Conservation (phyloP, 2,888 invertebrate species). For the Dolichopus griseipennis region DNA sequence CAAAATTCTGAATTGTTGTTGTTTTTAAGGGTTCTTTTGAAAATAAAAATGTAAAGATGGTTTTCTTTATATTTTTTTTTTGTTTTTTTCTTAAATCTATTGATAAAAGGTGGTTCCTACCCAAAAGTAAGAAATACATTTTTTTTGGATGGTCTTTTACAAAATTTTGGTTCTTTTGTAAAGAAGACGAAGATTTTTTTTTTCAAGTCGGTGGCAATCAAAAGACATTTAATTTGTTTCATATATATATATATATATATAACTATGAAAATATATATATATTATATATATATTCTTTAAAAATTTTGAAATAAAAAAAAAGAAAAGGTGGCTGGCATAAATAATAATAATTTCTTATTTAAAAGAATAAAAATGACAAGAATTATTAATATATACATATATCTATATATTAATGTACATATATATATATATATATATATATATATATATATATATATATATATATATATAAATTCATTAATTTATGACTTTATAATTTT, state of each 20-base stretch:
- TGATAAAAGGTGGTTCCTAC: background rate
- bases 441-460: no score
- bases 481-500: background rate
- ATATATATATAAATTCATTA: no score
- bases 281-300: no score
- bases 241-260: no score
- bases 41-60: background rate
- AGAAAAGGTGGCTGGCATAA: background rate
- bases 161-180: background rate
- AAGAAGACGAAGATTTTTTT: background rate
- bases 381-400: background rate
- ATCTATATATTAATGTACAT: background rate
- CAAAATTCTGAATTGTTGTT: background rate
- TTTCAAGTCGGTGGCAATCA: background rate
- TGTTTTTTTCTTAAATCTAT: background rate
- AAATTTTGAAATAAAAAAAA: background rate
- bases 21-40: background rate
- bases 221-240: background rate
- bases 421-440: no score
- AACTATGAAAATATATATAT: no score
- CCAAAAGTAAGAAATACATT: no score
- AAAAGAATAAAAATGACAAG: background rate
- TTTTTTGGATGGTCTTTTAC: no score
- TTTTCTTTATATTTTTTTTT: background rate
- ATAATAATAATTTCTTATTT: background rate